Conservation (phyloP, 2,113 vertebrate species). For the Ascaphus truei region DNA sequence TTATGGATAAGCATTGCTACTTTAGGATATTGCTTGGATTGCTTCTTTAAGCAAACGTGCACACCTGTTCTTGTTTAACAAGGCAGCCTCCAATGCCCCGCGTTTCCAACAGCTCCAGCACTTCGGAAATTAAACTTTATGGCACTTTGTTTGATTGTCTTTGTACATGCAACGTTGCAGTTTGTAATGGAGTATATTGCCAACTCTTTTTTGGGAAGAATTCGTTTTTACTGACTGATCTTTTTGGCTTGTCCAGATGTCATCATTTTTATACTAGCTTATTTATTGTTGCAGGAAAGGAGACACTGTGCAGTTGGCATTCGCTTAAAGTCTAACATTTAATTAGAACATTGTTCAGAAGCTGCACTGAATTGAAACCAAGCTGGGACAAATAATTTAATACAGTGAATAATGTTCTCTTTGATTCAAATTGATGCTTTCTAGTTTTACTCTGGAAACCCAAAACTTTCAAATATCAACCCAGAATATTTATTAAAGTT, state of each 20-base stretch:
- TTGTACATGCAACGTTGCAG: neutral
- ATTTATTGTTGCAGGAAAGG: neutral
- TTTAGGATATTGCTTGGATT: too few species aligned
- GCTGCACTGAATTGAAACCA: constrained; percentile 8
- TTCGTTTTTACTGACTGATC: neutral
- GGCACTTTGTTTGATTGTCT: neutral
- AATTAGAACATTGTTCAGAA: constrained; percentile 24
- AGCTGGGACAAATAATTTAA: constrained; percentile 1
- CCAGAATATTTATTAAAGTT: too few species aligned
- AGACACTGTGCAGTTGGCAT: neutral
- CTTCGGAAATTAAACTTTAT: constrained; percentile 1
- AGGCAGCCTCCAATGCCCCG: constrained; percentile 17
- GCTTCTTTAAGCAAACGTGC: neutral
- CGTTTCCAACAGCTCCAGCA: constrained; percentile 8
- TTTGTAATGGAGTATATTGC: neutral
- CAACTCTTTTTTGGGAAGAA: neutral
- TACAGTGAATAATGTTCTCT: neutral
- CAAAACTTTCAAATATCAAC: too few species aligned
- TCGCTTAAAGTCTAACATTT: neutral
- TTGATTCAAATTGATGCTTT: neutral
- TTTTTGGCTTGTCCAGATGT: neutral
- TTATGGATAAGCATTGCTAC: neutral
- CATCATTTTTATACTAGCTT: neutral
- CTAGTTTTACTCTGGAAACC: too few species aligned
- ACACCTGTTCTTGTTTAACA: constrained; percentile 12